phyloP scores from a whole-genome alignment of 2,888 invertebrate species.

The Plagodis pulveraria region DNA sequence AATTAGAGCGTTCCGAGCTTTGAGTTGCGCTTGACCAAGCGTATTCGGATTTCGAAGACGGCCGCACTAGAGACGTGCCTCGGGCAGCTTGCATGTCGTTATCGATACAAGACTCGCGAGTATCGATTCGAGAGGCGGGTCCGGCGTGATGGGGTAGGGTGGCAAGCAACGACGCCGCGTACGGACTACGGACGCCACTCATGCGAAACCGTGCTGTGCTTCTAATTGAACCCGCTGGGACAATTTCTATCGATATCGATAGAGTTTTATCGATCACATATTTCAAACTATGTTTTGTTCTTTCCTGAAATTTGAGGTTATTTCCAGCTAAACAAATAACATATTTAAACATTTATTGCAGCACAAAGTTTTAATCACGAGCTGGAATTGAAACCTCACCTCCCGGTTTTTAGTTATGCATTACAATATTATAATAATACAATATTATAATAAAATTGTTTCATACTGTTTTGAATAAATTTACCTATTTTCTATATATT shows the following conservation, averaged over 20 bases:
- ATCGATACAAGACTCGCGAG: constrained; percentile 68
- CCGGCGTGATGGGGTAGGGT: constrained; percentile 45
- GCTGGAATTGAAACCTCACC: no score
- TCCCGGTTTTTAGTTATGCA: no score
- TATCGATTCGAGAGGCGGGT: constrained; percentile 66
- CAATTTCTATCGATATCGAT: constrained; percentile 48
- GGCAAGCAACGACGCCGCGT: constrained; percentile 52
- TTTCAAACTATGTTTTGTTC: no score
- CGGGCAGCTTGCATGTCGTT: constrained; percentile 51
- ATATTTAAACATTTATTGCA: no score
- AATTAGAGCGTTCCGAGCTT: constrained; percentile 77
- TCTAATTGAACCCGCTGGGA: constrained; percentile 76
- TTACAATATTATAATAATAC: no score
- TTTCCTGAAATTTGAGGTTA: no score
- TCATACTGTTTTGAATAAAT: no score
- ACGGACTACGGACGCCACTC: constrained; percentile 69
- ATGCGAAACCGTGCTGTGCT: constrained; percentile 74
- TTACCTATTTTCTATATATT: no score
- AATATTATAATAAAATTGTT: no score
- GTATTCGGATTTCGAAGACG: constrained; percentile 79
- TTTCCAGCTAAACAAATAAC: no score
- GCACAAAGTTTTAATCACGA: no score
- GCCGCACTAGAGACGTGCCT: constrained; percentile 54
- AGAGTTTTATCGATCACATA: not conserved
- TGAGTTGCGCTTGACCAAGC: constrained; percentile 82